These are phyloP conservation scores for Drosophila fuyamai DNA, from an alignment of 1,140 invertebrate species.

Conservation along the genomic window DNA sequence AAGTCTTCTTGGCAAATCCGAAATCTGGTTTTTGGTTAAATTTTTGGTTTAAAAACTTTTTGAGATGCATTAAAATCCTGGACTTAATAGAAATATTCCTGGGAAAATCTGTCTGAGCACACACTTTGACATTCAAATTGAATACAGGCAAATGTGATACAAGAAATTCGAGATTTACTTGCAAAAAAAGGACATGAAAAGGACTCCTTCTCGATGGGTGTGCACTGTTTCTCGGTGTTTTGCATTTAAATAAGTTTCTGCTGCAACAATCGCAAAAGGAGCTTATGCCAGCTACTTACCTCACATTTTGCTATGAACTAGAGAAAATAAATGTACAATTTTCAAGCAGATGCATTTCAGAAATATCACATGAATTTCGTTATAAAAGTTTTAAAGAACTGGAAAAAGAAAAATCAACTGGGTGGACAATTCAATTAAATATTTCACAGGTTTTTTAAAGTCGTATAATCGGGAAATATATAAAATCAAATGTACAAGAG, in stretches of 20 bases:
- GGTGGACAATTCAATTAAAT: conserved; percentile 10
- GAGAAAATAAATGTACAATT: conserved; percentile 12
- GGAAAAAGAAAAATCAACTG: conserved; percentile 10
- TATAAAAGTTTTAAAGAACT: conserved; percentile 12
- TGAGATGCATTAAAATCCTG: neutral
- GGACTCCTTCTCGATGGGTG: conserved; percentile 18
- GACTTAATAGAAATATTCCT: conserved; percentile 8
- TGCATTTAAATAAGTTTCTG: conserved; percentile 66
- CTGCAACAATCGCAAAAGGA: conserved; percentile 21
- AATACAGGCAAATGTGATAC: conserved; percentile 30
- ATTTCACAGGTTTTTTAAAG: neutral
- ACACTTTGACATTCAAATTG: conserved; percentile 52
- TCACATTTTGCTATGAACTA: conserved; percentile 17
- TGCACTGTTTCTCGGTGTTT: conserved; percentile 45
- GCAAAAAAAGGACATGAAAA: conserved; percentile 14
- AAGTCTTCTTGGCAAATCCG: too few relatives aligned
- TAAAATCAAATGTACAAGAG: conserved; percentile 11
- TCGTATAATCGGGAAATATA: conserved; percentile 7
- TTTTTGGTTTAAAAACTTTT: neutral
- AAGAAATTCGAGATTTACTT: conserved; percentile 45
- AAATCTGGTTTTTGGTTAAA: too few relatives aligned
- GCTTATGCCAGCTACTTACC: conserved; percentile 50
- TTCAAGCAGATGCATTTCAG: neutral
- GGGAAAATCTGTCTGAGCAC: conserved; percentile 30
- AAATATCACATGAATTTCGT: conserved; percentile 14